Conservation (phyloP, 2,797 vertebrate species). For the Typhlichthys eigenmanni region DNA sequence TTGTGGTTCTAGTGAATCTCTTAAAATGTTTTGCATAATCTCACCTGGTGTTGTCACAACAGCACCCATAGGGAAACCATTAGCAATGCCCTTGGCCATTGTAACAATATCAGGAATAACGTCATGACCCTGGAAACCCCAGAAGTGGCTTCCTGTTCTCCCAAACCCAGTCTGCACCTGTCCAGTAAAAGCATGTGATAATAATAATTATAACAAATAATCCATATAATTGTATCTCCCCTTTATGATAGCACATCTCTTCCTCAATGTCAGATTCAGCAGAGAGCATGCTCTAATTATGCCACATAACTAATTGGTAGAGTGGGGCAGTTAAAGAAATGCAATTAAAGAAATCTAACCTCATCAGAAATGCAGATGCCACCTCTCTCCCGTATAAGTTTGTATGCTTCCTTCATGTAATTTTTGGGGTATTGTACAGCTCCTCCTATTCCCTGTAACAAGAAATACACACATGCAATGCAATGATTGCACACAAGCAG, state of each 20-base stretch:
- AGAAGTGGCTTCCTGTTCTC: constrained; percentile 90
- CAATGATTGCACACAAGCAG: constrained; percentile 5
- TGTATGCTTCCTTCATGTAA: constrained; percentile 87
- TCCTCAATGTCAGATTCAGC: neutral
- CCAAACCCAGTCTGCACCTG: constrained; percentile 98
- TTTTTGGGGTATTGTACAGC: constrained; percentile 89
- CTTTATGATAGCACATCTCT: neutral
- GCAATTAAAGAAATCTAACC: constrained; percentile 67
- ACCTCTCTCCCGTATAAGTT: constrained; percentile 83
- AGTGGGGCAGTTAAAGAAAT: too few species aligned
- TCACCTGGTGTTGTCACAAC: constrained; percentile 89
- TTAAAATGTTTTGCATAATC: neutral
- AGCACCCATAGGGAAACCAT: constrained; percentile 95
- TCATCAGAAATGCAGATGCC: constrained; percentile 92
- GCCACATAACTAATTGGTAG: too few species aligned
- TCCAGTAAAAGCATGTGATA: neutral
- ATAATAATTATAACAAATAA: neutral
- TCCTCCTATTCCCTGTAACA: constrained; percentile 85
- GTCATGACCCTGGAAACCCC: constrained; percentile 91
- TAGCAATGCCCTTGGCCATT: constrained; percentile 94
- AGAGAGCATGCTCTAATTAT: too few species aligned
- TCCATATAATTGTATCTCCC: neutral
- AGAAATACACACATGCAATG: constrained; percentile 21
- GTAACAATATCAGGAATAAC: constrained; percentile 92
- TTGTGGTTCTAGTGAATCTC: too few species aligned